These are phyloP conservation scores for Poeciliopsis infans DNA, from an alignment of 2,797 vertebrate species.

Conservation along the genomic window DNA sequence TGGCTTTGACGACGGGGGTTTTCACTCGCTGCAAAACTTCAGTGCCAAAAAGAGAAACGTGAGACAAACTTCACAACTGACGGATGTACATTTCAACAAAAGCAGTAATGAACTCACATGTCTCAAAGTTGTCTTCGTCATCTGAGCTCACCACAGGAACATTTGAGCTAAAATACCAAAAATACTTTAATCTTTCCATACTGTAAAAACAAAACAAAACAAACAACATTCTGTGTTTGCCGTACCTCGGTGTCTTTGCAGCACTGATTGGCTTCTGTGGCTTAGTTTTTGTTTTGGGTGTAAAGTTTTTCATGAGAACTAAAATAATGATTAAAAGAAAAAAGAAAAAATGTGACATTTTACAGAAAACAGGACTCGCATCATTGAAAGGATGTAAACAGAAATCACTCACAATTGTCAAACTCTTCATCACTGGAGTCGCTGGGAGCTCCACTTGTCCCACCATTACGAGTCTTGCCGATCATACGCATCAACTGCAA, in stretches of 20 bases:
- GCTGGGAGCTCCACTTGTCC: slow-evolving; percentile 24
- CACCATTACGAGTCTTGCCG: slow-evolving; percentile 63
- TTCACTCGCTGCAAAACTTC: slow-evolving; percentile 80
- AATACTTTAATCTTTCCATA: not conserved
- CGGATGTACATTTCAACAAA: not conserved
- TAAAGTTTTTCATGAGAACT: slow-evolving; percentile 67
- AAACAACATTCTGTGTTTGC: not conserved
- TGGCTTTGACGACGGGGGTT: slow-evolving; percentile 69
- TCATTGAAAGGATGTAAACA: not conserved
- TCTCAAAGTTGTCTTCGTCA: slow-evolving; percentile 78
- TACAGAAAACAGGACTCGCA: not conserved
- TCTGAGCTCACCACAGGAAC: slow-evolving; percentile 75
- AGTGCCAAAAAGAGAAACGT: slow-evolving; percentile 6
- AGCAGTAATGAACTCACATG: slow-evolving; percentile 70
- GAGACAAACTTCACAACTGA: not conserved
- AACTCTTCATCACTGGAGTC: slow-evolving; percentile 85
- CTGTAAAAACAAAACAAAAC: not conserved
- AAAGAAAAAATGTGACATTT: not conserved
- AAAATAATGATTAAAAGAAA: not conserved
- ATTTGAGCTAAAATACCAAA: slow-evolving; percentile 45
- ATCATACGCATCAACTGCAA: slow-evolving; percentile 62
- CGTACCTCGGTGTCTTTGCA: slow-evolving; percentile 59
- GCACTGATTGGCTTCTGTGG: slow-evolving; percentile 34
- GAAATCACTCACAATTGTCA: slow-evolving; percentile 80
- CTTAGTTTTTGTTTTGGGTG: slow-evolving; percentile 55